A percentile compares a stretch with the other conserved stretches of the same genome.
Evolutionary conservation across 2,888 invertebrate species (phyloP).

Genomic region (Bombylius major): DNA sequence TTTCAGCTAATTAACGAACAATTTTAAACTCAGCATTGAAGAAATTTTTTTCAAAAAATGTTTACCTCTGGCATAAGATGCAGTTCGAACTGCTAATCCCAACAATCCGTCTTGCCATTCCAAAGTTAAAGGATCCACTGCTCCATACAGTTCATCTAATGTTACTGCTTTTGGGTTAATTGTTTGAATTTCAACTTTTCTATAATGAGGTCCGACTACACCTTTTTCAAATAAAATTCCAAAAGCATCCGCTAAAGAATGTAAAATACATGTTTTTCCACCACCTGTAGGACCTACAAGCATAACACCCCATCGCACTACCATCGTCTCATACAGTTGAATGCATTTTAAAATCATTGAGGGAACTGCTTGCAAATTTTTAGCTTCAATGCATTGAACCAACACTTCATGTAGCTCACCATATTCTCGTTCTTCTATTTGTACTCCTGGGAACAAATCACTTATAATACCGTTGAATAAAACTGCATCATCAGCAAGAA

Average conservation of each 20-base stretch:
- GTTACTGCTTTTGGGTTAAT: conserved; percentile 83
- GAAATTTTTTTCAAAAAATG: not conserved
- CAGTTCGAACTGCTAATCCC: conserved; percentile 39
- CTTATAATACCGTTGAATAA: conserved; percentile 77
- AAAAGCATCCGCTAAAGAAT: conserved; percentile 61
- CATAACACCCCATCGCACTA: conserved; percentile 87
- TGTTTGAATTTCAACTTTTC: conserved; percentile 61
- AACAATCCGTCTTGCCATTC: conserved; percentile 88
- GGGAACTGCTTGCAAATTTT: conserved; percentile 49
- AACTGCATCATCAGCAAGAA: conserved; percentile 69
- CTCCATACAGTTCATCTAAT: conserved; percentile 80
- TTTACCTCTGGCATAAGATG: conserved; percentile 27
- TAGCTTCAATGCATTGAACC: conserved; percentile 41
- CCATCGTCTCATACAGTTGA: conserved; percentile 82
- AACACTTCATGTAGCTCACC: conserved; percentile 59
- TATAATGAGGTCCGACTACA: conserved; percentile 48
- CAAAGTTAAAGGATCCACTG: conserved; percentile 66
- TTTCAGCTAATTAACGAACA: conserved; percentile 36
- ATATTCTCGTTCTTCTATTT: conserved; percentile 66
- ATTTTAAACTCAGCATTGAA: not conserved
- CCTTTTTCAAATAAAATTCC: conserved; percentile 49
- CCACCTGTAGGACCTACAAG: conserved; percentile 81
- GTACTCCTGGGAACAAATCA: conserved; percentile 80
- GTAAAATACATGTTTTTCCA: conserved; percentile 66
- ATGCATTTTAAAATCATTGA: conserved; percentile 40